These are phyloP conservation scores for Willowsia nigromaculata DNA, from an alignment of 2,888 invertebrate genomes.

Conservation along the genomic window DNA sequence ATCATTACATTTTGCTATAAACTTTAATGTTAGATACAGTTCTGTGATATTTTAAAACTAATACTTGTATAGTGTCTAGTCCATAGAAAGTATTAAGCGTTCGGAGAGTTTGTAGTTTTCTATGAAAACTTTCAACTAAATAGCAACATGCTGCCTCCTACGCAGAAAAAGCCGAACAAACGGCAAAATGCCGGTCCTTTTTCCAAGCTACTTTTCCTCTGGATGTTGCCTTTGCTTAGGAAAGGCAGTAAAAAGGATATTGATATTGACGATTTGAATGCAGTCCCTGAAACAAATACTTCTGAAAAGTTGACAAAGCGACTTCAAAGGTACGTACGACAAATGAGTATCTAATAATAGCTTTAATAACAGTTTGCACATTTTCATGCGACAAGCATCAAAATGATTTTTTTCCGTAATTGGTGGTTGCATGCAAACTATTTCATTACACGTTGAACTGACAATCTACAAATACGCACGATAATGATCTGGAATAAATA, in stretches of 20 bases:
- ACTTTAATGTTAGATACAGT: background rate
- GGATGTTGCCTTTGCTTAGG: constrained; percentile 88
- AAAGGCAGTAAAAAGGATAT: constrained; percentile 87
- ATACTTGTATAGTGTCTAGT: background rate
- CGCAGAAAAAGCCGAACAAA: constrained; percentile 82
- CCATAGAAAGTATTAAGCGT: background rate
- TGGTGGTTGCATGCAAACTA: too few species aligned
- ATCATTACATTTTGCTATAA: background rate
- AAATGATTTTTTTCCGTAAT: too few species aligned
- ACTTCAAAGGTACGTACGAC: constrained; percentile 83
- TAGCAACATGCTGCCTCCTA: background rate
- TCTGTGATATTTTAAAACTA: constrained; percentile 10
- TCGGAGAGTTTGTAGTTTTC: background rate
- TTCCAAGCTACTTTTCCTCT: constrained; percentile 86
- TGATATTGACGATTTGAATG: constrained; percentile 87
- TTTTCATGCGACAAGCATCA: too few species aligned
- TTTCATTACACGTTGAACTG: too few species aligned
- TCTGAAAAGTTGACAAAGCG: constrained; percentile 86
- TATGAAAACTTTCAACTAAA: background rate
- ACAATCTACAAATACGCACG: too few species aligned
- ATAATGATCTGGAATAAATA: too few species aligned
- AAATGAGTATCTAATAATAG: background rate
- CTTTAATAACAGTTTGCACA: too few species aligned
- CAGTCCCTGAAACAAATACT: constrained; percentile 85
- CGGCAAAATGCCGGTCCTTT: constrained; percentile 83